phyloP scores from a whole-genome alignment of 1,140 invertebrate species.

The Hypsibius dujardini region DNA sequence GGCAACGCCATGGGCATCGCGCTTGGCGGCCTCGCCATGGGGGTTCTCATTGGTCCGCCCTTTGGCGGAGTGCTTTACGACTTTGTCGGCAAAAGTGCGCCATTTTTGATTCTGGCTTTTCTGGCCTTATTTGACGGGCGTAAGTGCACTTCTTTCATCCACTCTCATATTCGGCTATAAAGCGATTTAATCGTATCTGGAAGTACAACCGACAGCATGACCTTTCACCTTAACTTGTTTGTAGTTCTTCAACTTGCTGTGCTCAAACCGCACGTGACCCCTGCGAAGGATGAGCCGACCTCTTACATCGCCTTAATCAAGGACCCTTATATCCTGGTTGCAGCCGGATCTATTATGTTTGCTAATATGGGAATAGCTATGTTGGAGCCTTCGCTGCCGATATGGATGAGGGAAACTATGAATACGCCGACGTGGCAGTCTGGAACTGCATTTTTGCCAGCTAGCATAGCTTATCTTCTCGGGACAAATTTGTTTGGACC shows the following conservation, averaged over 20 bases:
- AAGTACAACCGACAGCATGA: too few relatives aligned
- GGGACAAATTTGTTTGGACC: constrained; percentile 97
- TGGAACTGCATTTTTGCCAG: constrained; percentile 81
- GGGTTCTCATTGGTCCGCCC: constrained; percentile 80
- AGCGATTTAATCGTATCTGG: constrained; percentile 20
- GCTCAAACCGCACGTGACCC: constrained; percentile 74
- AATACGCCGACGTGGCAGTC: constrained; percentile 70
- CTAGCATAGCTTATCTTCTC: constrained; percentile 86
- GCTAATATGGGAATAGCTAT: constrained; percentile 96
- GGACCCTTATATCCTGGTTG: constrained; percentile 79
- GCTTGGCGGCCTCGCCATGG: constrained; percentile 78
- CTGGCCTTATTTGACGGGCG: constrained; percentile 80
- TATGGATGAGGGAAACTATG: constrained; percentile 99
- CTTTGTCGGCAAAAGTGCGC: constrained; percentile 86
- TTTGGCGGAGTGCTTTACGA: constrained; percentile 97
- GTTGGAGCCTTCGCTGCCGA: constrained; percentile 83
- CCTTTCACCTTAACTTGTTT: too few relatives aligned
- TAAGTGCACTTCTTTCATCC: constrained; percentile 44
- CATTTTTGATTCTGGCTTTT: constrained; percentile 77
- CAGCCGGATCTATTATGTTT: constrained; percentile 80
- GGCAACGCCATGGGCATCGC: constrained; percentile 96
- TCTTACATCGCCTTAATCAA: constrained; percentile 67
- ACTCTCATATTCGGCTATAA: too few relatives aligned
- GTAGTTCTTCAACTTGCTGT: constrained; percentile 80
- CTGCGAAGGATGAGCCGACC: constrained; percentile 75